Evolutionary conservation across 1,140 invertebrate species (phyloP).

Genomic region (Diploscapter pachys): DNA sequence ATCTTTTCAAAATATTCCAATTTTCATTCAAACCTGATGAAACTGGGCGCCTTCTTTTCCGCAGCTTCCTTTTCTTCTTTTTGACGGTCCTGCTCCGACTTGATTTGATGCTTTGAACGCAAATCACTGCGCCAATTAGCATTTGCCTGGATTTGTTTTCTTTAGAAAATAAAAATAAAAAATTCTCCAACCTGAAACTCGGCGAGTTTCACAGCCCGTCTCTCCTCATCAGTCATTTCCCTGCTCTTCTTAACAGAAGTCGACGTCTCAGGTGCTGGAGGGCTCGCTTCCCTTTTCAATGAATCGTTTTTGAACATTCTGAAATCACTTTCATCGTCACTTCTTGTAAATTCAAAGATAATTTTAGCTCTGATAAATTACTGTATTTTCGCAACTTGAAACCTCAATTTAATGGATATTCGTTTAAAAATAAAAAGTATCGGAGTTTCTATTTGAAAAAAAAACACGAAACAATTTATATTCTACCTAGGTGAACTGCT

Average conservation of each 20-base stretch:
- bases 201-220: constrained; percentile 5
- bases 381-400: too few species aligned
- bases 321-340: too few species aligned
- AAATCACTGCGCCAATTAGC: constrained; percentile 23
- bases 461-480: too few species aligned
- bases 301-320: too few species aligned
- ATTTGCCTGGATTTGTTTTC: constrained; percentile 14
- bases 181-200: constrained; percentile 21
- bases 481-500: too few species aligned
- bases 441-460: too few species aligned
- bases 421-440: too few species aligned
- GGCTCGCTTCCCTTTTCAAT: too few species aligned
- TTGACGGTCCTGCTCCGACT: constrained; percentile 12
- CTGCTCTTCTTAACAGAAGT: constrained; percentile 1
- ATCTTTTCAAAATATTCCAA: neutral
- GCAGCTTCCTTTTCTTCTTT: constrained; percentile 30
- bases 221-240: constrained; percentile 26
- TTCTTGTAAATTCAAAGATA: too few species aligned
- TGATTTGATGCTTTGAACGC: constrained; percentile 6
- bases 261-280: too few species aligned
- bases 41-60: constrained; percentile 25
- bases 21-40: constrained; percentile 12
- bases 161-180: constrained; percentile 3
- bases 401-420: too few species aligned
- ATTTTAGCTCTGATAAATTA: too few species aligned